These are phyloP conservation scores for Platynereis dumerilii DNA, from an alignment of 2,888 invertebrate species.

Conservation along the genomic window DNA sequence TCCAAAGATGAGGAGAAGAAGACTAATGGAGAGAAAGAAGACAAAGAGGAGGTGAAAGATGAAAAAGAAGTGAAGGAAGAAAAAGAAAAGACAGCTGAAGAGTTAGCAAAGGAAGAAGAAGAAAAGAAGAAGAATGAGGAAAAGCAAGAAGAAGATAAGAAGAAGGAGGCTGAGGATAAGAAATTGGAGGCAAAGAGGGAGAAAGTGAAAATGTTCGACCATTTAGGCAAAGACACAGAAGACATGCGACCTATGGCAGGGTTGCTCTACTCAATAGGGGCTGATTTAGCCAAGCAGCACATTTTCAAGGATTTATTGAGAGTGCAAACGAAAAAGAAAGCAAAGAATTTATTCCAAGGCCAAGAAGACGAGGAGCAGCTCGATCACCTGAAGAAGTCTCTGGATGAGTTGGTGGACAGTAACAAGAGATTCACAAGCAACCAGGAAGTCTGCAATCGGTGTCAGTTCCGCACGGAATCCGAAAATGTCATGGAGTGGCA, in stretches of 20 bases:
- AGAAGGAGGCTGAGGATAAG: background rate
- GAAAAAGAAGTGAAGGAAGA: background rate
- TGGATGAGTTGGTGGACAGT: constrained; percentile 14
- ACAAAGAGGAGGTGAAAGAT: background rate
- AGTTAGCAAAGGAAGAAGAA: background rate
- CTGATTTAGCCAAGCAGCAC: constrained; percentile 88
- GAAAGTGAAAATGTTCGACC: constrained; percentile 15
- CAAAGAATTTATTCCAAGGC: constrained; percentile 65
- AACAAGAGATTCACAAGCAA: constrained; percentile 16
- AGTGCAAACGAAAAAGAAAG: constrained; percentile 81
- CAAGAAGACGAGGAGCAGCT: constrained; percentile 67
- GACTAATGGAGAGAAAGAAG: background rate
- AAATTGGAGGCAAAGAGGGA: constrained; percentile 10
- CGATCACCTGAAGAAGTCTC: constrained; percentile 66
- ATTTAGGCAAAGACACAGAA: constrained; percentile 21
- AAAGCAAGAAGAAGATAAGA: background rate
- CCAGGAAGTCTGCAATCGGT: constrained; percentile 16
- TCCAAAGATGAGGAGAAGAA: constrained; percentile 11
- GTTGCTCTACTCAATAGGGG: constrained; percentile 89
- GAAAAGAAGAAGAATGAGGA: constrained; percentile 1
- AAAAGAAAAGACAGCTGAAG: background rate
- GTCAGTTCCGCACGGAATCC: constrained; percentile 26
- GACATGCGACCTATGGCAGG: constrained; percentile 73
- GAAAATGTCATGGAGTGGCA: constrained; percentile 30
- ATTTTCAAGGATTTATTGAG: constrained; percentile 90